phyloP scores from a whole-genome alignment of 2,797 vertebrate genomes.

The Pseudocheirus occidentalis region DNA sequence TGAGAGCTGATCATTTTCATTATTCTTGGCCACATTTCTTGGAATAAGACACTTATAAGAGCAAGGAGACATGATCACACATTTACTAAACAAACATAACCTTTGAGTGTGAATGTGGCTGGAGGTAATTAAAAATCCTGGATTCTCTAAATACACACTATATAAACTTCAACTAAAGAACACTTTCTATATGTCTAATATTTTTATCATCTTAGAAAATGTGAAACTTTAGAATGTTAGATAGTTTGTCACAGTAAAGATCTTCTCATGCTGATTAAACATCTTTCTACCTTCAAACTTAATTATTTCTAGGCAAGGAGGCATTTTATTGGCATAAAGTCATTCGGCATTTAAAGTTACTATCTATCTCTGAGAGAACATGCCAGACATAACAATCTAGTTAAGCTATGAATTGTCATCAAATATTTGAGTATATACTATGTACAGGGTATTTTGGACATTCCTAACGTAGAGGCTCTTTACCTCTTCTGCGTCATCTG shows the following conservation, averaged over 20 bases:
- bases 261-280: slow-evolving; percentile 35
- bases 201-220: slow-evolving; percentile 33
- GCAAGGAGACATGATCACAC: slow-evolving; percentile 62
- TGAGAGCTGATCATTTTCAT: slow-evolving; percentile 56
- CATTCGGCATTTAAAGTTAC: slow-evolving; percentile 14
- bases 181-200: slow-evolving; percentile 26
- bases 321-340: not conserved
- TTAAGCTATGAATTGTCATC: not conserved
- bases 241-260: not conserved
- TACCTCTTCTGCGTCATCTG: not conserved
- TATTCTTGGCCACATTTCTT: slow-evolving; percentile 63
- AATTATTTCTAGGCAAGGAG: not conserved
- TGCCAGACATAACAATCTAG: not conserved
- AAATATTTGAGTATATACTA: slow-evolving; percentile 12
- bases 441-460: not conserved
- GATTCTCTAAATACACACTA: slow-evolving; percentile 31
- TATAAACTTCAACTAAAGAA: slow-evolving; percentile 48
- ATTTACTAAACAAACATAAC: slow-evolving; percentile 51
- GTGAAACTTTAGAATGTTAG: slow-evolving; percentile 6
- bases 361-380: not conserved
- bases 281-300: not conserved
- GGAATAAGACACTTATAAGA: slow-evolving; percentile 55
- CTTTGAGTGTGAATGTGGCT: slow-evolving; percentile 52
- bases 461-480: not conserved
- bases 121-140: slow-evolving; percentile 57